A percentile compares a stretch with the other conserved stretches of the same genome.
phyloP scores from a whole-genome alignment of 35 echinoderm and acorn worm genomes.

The Diadema setosum region DNA sequence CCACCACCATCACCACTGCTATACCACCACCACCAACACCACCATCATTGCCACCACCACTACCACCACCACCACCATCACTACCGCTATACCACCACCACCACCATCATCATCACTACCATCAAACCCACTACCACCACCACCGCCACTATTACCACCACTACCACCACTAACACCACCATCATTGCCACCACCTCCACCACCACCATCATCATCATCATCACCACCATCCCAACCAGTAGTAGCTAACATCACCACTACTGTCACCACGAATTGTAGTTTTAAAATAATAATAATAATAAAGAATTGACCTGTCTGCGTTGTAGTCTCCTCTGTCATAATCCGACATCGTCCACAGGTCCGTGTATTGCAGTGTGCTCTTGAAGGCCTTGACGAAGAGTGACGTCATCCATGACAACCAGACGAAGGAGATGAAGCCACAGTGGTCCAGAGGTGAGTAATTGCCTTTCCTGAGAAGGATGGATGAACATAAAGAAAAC shows the following conservation, averaged over 20 bases:
- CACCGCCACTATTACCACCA: background rate
- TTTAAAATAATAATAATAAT: background rate
- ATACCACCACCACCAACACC: background rate
- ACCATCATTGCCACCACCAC: background rate
- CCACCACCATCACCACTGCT: background rate
- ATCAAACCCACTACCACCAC: background rate
- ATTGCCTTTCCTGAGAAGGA: background rate
- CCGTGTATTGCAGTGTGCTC: conserved; percentile 1
- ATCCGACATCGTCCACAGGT: conserved; percentile 24
- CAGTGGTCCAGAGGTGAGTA: conserved; percentile 13
- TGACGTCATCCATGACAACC: conserved; percentile 16
- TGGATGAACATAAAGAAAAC: background rate
- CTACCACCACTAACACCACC: too few species aligned
- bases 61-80: background rate
- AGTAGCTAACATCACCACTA: too few species aligned
- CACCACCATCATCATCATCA: background rate
- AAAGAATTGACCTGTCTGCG: conserved; percentile 14
- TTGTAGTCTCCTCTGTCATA: conserved; percentile 27
- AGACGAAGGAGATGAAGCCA: background rate
- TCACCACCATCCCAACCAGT: background rate
- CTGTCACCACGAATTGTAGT: too few species aligned
- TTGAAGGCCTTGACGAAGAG: conserved; percentile 33
- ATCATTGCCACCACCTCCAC: background rate
- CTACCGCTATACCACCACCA: background rate
- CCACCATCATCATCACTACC: background rate